A percentile compares a stretch with the other conserved stretches of the same genome.
phyloP scores from a whole-genome alignment of 1,140 invertebrate species.

The Drosophila rhopaloa region DNA sequence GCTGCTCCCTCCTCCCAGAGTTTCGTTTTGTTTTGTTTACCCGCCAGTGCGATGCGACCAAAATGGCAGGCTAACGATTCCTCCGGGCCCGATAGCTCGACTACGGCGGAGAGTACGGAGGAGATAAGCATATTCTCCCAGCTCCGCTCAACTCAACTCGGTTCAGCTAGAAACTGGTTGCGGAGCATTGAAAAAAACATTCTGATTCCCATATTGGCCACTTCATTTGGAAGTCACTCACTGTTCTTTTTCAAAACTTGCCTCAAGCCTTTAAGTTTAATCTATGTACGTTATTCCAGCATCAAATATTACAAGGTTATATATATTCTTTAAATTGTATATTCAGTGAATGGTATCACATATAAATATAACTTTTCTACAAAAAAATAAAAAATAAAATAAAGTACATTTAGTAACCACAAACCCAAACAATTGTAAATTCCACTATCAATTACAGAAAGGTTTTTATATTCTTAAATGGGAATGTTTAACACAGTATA shows the following conservation, averaged over 20 bases:
- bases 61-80: slow-evolving; percentile 79
- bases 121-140: slow-evolving; percentile 57
- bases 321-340: too few relatives aligned
- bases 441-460: too few relatives aligned
- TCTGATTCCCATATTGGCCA: neutral
- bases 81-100: slow-evolving; percentile 66
- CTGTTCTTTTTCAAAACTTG: neutral
- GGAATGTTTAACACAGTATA: too few relatives aligned
- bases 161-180: slow-evolving; percentile 15
- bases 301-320: too few relatives aligned
- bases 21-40: slow-evolving; percentile 66
- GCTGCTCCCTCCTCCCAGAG: slow-evolving; percentile 26
- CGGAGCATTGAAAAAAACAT: neutral
- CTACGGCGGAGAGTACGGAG: slow-evolving; percentile 19
- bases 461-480: too few relatives aligned
- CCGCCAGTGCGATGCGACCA: slow-evolving; percentile 61
- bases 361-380: too few relatives aligned
- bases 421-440: too few relatives aligned
- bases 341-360: too few relatives aligned
- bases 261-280: neutral
- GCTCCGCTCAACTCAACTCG: slow-evolving; percentile 19
- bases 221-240: neutral
- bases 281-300: too few relatives aligned
- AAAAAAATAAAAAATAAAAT: too few relatives aligned
- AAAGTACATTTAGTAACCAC: too few relatives aligned